Base-by-base conservation (phyloP, 2,797 vertebrate species). In the Pseudochirops corinnae region DNA sequence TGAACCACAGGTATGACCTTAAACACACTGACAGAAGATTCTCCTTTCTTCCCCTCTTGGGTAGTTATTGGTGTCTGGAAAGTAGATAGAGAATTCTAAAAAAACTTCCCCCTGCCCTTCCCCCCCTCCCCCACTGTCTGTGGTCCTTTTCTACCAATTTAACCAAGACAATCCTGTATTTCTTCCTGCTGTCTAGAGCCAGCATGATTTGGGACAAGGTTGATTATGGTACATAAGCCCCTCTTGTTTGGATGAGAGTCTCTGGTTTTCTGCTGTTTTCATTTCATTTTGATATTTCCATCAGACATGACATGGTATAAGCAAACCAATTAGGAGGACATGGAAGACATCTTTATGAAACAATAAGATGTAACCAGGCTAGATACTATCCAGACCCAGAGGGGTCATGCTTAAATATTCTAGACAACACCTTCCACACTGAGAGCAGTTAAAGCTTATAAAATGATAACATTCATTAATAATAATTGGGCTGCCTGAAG, bases 311-410 rank as follows among this genome's bases (percentile, higher is more conserved):
- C 93, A 93, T 52, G 52, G 55, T 92, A n/a, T 55, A 93, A 93
- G 24, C 96, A 93, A 93, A 95, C 56, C 93, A 52, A 92, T 95
- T 94, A 96, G 96, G 92, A 33, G 14, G 1, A 0, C 26, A 60
- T n/a, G 56, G n/a, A 94, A 96, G 94, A 93, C 16, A 93, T 31
- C 82, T 94, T 93, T 55, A 92, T 91, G 50, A 95, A 60, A 95
- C 58, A 18, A 56, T 56, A 3, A 58, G 91, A n/a, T 58, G 1
- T 52, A 50, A 91, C 53, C 21, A 93, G 90, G 90, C 58, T 93
- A 82, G 94, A 91, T 82, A 21, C 94, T 67, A 18, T 31, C 55
- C 33, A 92, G 53, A 55, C 55, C 52, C 90, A 56, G 7, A 92
- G 52, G 21, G 31, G 52, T 74, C 91, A 53, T n/a, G 18, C 90